Base-by-base conservation (phyloP, 1,140 invertebrate genomes). In the Bombus terrestris region DNA sequence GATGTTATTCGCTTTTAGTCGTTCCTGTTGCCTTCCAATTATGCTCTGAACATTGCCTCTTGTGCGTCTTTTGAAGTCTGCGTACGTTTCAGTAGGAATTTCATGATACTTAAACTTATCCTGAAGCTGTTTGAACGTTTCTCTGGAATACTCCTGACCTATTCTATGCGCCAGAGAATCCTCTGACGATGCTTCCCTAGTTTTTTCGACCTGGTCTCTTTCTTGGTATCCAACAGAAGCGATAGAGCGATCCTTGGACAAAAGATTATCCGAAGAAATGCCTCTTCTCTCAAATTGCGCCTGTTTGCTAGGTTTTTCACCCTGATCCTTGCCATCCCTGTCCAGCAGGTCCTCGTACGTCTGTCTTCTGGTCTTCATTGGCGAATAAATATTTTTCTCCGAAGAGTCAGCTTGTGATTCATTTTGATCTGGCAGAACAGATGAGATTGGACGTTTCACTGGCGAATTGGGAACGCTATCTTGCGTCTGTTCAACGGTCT, bases 221-320 rank as follows among this genome's bases (percentile, higher is more conserved):
- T 62, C 79, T 5, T 37, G 83, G 0, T 71, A 69, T 0, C 10
- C 39, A 0, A 79, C 22, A 13, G 43, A 71, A n/a, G 62, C 22
- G 37, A 68, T n/a, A 3, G 83, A 84, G 41, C 81, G 77, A 62
- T 90, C 84, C 39, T 75, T 90, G 35, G 88, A 80, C 41, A 90
- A 83, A 18, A 94, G 87, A 88, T 94, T 94, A 57, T 95, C 94
- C 15, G 93, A 94, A 1, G 94, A 95, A 3, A 92, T 92, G 5
- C 92, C 93, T 9, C 91, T 90, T 68, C 90, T 92, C 71, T 94
- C 92, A 37, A 94, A 93, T 35, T 89, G 87, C 1, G 89, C 66
- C 28, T 80, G 71, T 12, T 83, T 88, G 12, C 39, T 72, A 18
- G 73, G 43, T 68, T 64, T 73, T 8, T 77, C 81, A 1, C 84